Conservation (phyloP, 2,888 invertebrate genomes). For the Spodoptera littoralis region DNA sequence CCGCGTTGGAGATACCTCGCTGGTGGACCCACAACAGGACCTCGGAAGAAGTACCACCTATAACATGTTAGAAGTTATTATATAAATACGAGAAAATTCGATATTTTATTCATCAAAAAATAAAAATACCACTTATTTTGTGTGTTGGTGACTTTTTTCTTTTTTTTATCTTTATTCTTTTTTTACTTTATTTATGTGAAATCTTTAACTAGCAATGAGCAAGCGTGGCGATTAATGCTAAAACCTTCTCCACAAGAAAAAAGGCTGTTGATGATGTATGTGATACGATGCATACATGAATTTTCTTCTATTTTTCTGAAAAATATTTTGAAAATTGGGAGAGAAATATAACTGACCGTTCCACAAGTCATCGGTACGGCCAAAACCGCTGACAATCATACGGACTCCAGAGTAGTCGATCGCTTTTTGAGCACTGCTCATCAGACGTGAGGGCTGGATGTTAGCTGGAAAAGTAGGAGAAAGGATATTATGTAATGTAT, state of each 20-base stretch:
- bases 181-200: too few species aligned
- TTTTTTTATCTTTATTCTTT: too few species aligned
- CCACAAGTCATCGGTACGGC: conserved; percentile 41
- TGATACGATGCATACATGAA: too few species aligned
- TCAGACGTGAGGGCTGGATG: conserved; percentile 31
- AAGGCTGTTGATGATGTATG: too few species aligned
- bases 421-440: conserved; percentile 35
- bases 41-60: conserved; percentile 77
- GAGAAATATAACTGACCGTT: conserved; percentile 24
- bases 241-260: too few species aligned
- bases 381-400: conserved; percentile 42
- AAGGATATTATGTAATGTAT: too few species aligned
- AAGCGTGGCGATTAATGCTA: too few species aligned
- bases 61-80: background rate
- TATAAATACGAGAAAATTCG: background rate
- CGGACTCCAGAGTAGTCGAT: background rate
- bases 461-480: conserved; percentile 1
- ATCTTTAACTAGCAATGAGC: too few species aligned
- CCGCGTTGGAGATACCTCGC: conserved; percentile 73
- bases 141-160: too few species aligned
- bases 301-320: background rate
- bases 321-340: background rate
- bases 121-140: too few species aligned
- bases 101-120: too few species aligned
- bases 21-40: conserved; percentile 84